A percentile compares a stretch with the other conserved stretches of the same genome.
phyloP scores from a whole-genome alignment of 2,113 vertebrate species.

The Hydrochoerus hydrochaeris region DNA sequence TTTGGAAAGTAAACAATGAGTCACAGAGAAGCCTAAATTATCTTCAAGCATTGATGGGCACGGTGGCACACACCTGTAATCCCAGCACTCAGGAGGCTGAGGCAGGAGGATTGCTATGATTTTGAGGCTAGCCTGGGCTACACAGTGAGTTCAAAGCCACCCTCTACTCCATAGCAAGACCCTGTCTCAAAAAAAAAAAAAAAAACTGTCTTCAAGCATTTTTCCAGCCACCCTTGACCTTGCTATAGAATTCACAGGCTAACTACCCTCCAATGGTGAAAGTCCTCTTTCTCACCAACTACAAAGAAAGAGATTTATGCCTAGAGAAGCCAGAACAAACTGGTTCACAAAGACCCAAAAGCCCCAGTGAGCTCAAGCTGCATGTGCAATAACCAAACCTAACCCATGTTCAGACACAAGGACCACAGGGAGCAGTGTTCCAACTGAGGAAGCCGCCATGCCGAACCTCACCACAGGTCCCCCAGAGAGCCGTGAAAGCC shows the following conservation, averaged over 20 bases:
- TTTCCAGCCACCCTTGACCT: not conserved
- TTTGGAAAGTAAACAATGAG: not conserved
- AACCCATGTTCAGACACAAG: not conserved
- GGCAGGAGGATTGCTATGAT: not conserved
- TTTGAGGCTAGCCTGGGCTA: not conserved
- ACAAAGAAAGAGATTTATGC: not conserved
- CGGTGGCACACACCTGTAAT: not conserved
- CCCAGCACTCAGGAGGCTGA: not conserved
- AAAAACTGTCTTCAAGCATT: not conserved
- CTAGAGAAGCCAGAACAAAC: not conserved
- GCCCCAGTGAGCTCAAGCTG: not conserved
- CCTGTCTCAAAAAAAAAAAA: not conserved
- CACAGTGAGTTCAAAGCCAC: not conserved
- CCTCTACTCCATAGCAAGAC: not conserved
- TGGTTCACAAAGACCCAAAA: not conserved
- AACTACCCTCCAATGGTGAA: not conserved
- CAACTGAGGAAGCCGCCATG: not conserved
- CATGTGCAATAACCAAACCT: not conserved
- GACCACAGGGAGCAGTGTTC: rapidly evolving
- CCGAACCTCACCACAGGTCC: not conserved
- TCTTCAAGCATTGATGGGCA: not conserved
- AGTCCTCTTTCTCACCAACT: not conserved
- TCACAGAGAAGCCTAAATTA: not conserved
- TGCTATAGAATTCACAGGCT: not conserved
- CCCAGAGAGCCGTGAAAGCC: not conserved